Evolutionary conservation across 2,888 invertebrate genomes (phyloP), one percentile per base, ranked within the genome.

Genomic region (Cephus pygmeus): DNA sequence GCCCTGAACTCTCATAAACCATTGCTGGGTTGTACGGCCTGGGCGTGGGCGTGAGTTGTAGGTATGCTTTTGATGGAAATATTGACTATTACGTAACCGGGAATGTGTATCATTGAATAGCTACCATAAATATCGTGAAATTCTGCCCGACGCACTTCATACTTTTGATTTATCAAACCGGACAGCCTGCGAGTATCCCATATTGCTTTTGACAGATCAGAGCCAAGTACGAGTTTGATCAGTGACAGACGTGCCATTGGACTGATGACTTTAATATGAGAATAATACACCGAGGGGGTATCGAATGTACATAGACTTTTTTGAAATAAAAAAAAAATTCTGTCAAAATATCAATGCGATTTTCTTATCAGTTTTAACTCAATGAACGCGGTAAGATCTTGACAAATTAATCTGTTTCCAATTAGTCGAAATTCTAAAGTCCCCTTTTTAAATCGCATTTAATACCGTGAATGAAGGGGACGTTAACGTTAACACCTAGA

Each of bases 31-130:
- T 80, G 84, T 84, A 79, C 83, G 83, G 78, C 12, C 78, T 84
- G 84, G 85, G 85, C 89, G 89, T 90, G 89, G 89, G 90, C 89
- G 90, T 89, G 90, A 90, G 87, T 89, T 87, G 88, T 88, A 88
- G 89, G 89, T 89, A 90, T 91, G 91, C 90, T 91, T 90, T 89
- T 91, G 91, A 91, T 91, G 90, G 91, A 91, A 91, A 91, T 91
- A 91, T 91, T 91, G 91, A 91, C 91, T 91, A 90, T 91, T 89
- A 91, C 90, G 90, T 88, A 87, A 90, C 88, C 89, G 90, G 88
- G 89, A 90, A 89, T 90, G 89, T 90, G 90, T 88, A 90, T 90
- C 90, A 90, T 91, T 91, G 91, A 90, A 91, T 91, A 87, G 90
- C 88, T 86, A 83, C 87, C 90, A 89, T 91, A 91, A 91, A 91